Conservation (phyloP, 2,888 invertebrate genomes). For the Agapetus fuscipes region DNA sequence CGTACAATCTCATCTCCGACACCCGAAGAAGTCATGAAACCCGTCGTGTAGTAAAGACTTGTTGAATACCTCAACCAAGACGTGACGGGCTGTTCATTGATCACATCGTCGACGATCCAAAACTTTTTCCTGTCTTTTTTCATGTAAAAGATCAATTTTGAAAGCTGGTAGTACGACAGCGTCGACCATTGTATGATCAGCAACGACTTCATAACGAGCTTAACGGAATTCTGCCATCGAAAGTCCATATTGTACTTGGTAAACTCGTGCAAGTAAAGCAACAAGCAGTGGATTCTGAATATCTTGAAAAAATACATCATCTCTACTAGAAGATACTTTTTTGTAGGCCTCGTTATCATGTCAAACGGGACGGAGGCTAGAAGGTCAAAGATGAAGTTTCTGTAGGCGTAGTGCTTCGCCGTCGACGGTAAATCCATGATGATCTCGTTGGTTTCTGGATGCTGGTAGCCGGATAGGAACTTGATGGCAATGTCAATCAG, state of each 20-base stretch:
- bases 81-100: not conserved
- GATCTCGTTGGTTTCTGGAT: conserved; percentile 12
- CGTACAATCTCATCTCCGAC: conserved; percentile 1
- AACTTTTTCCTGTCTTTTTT: too few species aligned
- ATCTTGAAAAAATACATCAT: conserved; percentile 7
- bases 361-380: conserved; percentile 10
- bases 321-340: conserved; percentile 1
- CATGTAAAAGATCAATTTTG: not conserved
- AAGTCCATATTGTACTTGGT: conserved; percentile 5
- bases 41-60: conserved; percentile 8
- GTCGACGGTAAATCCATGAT: conserved; percentile 1
- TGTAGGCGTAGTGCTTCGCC: conserved; percentile 8
- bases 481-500: conserved; percentile 7
- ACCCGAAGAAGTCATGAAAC: conserved; percentile 10
- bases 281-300: conserved; percentile 4
- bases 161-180: conserved; percentile 4
- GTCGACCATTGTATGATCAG: conserved; percentile 8
- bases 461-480: conserved; percentile 9
- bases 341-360: not conserved
- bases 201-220: conserved; percentile 3
- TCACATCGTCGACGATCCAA: conserved; percentile 6
- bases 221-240: conserved; percentile 1
- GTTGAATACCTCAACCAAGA: conserved; percentile 5
- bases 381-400: conserved; percentile 8
- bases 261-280: conserved; percentile 7